These are phyloP conservation scores for Calcarius lapponicus DNA, from an alignment of 2,797 vertebrate genomes.

Conservation along the genomic window DNA sequence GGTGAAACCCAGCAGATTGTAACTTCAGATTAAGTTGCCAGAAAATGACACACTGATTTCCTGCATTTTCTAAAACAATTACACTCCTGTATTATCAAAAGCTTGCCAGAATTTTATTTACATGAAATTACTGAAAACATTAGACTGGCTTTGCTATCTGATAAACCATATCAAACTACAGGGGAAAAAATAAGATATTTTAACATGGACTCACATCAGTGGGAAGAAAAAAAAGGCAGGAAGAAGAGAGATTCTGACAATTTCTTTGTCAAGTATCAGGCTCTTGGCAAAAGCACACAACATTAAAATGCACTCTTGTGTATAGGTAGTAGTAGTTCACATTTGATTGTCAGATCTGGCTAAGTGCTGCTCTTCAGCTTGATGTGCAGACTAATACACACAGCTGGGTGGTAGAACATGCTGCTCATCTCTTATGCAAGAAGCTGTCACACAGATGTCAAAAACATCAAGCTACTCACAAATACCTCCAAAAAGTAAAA, in stretches of 20 bases:
- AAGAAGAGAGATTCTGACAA: constrained; percentile 49
- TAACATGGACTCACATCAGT: not conserved
- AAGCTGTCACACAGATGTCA: constrained; percentile 87
- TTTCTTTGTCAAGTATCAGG: constrained; percentile 81
- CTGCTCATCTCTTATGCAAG: constrained; percentile 79
- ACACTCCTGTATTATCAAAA: not conserved
- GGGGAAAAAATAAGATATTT: not conserved
- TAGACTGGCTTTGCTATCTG: not conserved
- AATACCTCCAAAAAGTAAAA: constrained; percentile 83
- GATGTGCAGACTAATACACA: constrained; percentile 74
- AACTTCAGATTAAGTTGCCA: constrained; percentile 16
- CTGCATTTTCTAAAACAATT: not conserved
- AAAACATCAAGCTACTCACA: constrained; percentile 88
- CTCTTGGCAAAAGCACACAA: constrained; percentile 80
- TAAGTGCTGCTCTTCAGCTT: constrained; percentile 61
- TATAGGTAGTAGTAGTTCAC: constrained; percentile 54
- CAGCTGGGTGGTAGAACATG: constrained; percentile 78
- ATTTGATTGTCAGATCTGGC: constrained; percentile 73
- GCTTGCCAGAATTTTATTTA: not conserved
- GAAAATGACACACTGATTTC: not conserved
- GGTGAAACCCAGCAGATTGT: not conserved
- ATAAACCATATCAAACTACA: not conserved
- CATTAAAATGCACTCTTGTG: constrained; percentile 81
- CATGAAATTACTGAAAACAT: not conserved
- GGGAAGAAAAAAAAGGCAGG: not conserved